Evolutionary conservation across 2,797 vertebrate genomes (phyloP).

Genomic region (Gallinago nigripennis): DNA sequence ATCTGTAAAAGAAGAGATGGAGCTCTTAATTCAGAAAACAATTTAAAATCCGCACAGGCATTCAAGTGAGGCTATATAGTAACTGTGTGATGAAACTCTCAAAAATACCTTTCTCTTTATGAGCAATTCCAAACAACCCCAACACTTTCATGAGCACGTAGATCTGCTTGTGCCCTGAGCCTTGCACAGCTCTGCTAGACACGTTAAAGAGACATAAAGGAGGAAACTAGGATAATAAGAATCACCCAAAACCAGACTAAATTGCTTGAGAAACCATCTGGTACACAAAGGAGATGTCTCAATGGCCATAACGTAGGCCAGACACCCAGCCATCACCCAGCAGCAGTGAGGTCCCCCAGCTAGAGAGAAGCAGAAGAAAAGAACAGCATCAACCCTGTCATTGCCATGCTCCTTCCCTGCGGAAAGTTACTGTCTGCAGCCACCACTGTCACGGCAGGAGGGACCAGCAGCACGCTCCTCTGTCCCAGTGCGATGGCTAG

Average conservation of each 20-base stretch:
- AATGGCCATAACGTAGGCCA: fast-evolving
- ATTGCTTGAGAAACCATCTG: background rate
- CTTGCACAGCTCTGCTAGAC: background rate
- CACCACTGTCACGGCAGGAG: background rate
- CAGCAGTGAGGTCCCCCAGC: fast-evolving
- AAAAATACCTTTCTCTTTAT: background rate
- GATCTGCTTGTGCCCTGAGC: fast-evolving
- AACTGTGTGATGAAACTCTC: background rate
- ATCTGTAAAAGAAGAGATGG: background rate
- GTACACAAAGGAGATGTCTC: background rate
- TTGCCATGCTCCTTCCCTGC: too few relatives aligned
- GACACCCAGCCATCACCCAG: background rate
- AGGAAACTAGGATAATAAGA: background rate
- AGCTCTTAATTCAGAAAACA: constrained; percentile 5
- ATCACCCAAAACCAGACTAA: background rate
- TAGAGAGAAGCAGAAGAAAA: background rate
- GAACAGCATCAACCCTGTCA: background rate
- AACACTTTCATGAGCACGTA: fast-evolving
- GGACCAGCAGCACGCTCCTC: background rate
- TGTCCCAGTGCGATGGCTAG: background rate
- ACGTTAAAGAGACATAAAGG: background rate
- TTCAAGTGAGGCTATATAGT: background rate
- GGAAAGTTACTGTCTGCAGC: too few relatives aligned
- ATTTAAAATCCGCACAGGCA: background rate
- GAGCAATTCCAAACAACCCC: background rate